These are phyloP conservation scores for Perccottus glenii DNA, from an alignment of 2,113 vertebrate species.

Conservation along the genomic window DNA sequence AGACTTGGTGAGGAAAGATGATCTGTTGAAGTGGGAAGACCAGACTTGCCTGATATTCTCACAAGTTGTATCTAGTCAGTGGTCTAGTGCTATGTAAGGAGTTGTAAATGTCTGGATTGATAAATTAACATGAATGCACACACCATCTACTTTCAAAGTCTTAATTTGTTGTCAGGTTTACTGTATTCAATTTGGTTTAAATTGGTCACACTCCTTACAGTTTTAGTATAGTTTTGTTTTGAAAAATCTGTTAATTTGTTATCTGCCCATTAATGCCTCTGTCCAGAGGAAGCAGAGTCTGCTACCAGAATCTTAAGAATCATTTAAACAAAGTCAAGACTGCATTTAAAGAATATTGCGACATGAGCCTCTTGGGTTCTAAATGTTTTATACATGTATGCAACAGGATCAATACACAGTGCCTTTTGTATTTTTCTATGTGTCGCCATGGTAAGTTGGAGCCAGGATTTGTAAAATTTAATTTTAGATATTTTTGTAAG, in stretches of 20 bases:
- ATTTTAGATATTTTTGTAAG: conserved; percentile 72
- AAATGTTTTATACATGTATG: conserved; percentile 58
- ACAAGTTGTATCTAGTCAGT: neutral
- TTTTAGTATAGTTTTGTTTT: conserved; percentile 4
- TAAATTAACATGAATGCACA: neutral
- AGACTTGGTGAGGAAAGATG: conserved; percentile 10
- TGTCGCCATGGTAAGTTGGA: conserved; percentile 61
- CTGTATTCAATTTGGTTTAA: conserved; percentile 24
- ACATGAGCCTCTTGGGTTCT: conserved; percentile 39
- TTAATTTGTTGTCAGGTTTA: conserved; percentile 8
- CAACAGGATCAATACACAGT: conserved; percentile 69
- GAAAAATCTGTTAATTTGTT: neutral
- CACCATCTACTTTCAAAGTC: neutral
- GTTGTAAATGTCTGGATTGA: neutral
- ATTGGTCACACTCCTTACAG: conserved; percentile 34
- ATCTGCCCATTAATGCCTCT: conserved; percentile 11
- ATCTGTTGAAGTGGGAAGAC: neutral
- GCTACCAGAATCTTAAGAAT: conserved; percentile 8
- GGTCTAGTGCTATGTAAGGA: neutral
- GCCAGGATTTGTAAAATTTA: conserved; percentile 74
- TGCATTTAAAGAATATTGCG: conserved; percentile 13
- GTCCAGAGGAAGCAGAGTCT: conserved; percentile 17
- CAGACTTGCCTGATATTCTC: neutral
- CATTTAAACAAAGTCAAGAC: conserved; percentile 18
- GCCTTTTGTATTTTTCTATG: conserved; percentile 85